Base-by-base conservation (phyloP, 2,888 invertebrate genomes). In the Eristalis pertinax region DNA sequence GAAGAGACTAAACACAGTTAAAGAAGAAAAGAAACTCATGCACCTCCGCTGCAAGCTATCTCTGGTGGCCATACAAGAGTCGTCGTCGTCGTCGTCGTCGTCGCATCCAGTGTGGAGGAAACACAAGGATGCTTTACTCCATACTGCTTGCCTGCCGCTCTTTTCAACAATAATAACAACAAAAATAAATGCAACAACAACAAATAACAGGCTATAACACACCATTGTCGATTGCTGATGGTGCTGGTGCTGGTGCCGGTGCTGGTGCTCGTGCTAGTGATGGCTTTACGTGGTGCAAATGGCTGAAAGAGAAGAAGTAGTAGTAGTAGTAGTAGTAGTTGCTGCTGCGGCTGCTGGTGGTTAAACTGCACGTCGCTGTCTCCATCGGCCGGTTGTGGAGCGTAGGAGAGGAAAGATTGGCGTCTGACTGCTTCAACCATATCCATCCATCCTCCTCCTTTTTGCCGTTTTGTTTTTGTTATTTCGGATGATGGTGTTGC, bases 21-120 rank as follows among this genome's bases (percentile, higher is more conserved):
- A 86, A 86, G 83, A 75, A 75, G 87, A 79, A 76, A 84, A 83
- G 84, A 87, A 84, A 87, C 84, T 75, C 83, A 86, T 87, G 87
- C 87, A 87, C 75, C 87, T 87, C 84, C 77, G 84, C 79, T 87
- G 87, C 87, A 87, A 84, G 74, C 75, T 84, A 79, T 87, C 72
- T 87, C 72, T 58, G 58, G 19, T 72, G 60, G 60, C 68, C 82
- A 79, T 79, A 83, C 74, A 85, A 82, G 38, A 80, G 80, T 64
- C 65, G 75, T 32, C 32, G 32, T 32, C 32, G 32, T 10, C 29
- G 29, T 29, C 10, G 32, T 32, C 32, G 32, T 32, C 70, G 75
- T 77, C 83, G 84, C 87, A 87, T 87, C 86, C 87, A 84, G 65
- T 78, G 35, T 50, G 50, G 50, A 50, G 78, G 81, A 74, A 79